Conservation (phyloP, 2,113 vertebrate species). For the Myrmophylax atrothorax region DNA sequence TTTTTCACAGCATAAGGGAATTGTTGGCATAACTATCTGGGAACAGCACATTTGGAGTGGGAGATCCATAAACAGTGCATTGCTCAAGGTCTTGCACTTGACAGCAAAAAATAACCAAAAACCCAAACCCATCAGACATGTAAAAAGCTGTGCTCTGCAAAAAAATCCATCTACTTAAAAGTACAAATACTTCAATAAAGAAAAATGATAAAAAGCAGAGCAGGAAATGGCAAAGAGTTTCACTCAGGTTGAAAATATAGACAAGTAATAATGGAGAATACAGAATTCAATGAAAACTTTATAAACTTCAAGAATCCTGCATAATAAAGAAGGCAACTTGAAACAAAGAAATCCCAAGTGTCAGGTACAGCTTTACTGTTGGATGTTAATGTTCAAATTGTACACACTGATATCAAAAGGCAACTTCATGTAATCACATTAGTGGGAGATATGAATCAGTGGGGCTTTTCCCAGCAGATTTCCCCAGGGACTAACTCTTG, state of each 20-base stretch:
- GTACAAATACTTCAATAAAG: not conserved
- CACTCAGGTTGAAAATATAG: not conserved
- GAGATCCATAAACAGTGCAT: not conserved
- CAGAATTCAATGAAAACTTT: constrained; percentile 40
- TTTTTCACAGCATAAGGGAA: not conserved
- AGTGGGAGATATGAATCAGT: not conserved
- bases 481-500: not conserved
- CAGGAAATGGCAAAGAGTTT: not conserved
- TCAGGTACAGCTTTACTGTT: not conserved
- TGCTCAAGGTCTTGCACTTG: not conserved
- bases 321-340: constrained; percentile 48
- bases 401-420: constrained; percentile 33
- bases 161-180: not conserved
- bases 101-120: not conserved
- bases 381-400: constrained; percentile 10
- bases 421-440: not conserved
- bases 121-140: rapidly evolving
- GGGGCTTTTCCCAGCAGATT: not conserved
- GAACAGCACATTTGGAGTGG: not conserved
- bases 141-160: not conserved
- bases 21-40: not conserved
- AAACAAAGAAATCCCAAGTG: constrained; percentile 39
- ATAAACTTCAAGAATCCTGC: constrained; percentile 31
- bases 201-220: not conserved
- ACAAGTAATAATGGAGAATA: constrained; percentile 19